Percentiles rank a stretch among this genome's conserved stretches.
phyloP scores from a whole-genome alignment of 35 echinoderm and acorn worm genomes.

The Heliocidaris erythrogramma region DNA sequence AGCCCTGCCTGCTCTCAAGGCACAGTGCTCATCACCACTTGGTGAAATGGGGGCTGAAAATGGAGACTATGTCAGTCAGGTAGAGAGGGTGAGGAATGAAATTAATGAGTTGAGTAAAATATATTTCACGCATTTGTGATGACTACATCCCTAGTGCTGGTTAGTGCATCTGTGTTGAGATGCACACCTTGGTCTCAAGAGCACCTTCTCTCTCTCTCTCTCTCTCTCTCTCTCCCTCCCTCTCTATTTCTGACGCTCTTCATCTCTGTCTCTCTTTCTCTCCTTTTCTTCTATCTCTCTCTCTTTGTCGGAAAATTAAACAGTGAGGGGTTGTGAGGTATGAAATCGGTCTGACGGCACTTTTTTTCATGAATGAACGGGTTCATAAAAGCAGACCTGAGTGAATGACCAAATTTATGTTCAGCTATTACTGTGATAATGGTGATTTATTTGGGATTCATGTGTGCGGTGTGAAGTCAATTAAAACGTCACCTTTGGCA shows the following conservation, averaged over 20 bases:
- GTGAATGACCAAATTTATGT: background rate
- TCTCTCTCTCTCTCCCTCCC: no score
- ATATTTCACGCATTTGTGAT: background rate
- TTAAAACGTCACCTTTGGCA: background rate
- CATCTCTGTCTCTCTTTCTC: no score
- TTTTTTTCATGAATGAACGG: background rate
- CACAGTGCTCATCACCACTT: no score
- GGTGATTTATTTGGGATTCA: background rate
- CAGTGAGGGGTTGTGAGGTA: background rate
- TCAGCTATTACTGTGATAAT: background rate
- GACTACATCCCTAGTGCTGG: background rate
- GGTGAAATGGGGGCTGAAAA: background rate
- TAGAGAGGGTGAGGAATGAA: background rate
- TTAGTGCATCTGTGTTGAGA: no score
- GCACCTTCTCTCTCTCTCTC: no score
- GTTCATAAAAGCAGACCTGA: background rate
- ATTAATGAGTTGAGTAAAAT: slow-evolving; percentile 7
- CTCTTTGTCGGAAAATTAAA: background rate
- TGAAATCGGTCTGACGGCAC: background rate
- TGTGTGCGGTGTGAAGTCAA: background rate
- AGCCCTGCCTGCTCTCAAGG: no score
- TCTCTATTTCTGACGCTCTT: no score
- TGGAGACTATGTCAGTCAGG: background rate
- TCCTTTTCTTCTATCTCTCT: no score
- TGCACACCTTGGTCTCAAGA: no score